Conservation (phyloP, 2,888 invertebrate species). For the Drepana falcataria region DNA sequence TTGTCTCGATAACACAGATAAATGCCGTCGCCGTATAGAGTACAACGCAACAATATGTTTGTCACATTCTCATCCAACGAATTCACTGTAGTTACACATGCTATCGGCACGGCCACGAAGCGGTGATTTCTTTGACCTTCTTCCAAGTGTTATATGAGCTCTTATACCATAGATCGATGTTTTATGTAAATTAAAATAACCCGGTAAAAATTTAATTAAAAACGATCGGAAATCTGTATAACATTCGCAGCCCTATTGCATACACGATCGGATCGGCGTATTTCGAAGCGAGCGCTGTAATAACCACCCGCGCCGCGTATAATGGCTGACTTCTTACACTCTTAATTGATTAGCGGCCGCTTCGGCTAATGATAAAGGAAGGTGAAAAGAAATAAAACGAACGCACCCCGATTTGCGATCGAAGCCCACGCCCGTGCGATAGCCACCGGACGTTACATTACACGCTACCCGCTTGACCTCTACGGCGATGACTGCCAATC, state of each 20-base stretch:
- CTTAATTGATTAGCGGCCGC: constrained; percentile 80
- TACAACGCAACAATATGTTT: constrained; percentile 67
- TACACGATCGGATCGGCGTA: constrained; percentile 75
- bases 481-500: constrained; percentile 16
- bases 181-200: constrained; percentile 36
- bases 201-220: constrained; percentile 58
- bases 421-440: constrained; percentile 47
- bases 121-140: constrained; percentile 26
- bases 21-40: constrained; percentile 71
- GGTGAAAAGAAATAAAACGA: constrained; percentile 77
- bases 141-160: constrained; percentile 14
- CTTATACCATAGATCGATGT: constrained; percentile 10
- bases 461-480: constrained; percentile 16
- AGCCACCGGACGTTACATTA: constrained; percentile 50
- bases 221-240: constrained; percentile 66
- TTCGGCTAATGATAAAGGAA: constrained; percentile 77
- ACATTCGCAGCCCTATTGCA: constrained; percentile 75
- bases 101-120: constrained; percentile 31
- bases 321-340: constrained; percentile 78
- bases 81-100: constrained; percentile 56
- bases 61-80: constrained; percentile 67
- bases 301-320: constrained; percentile 74
- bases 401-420: constrained; percentile 68
- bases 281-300: constrained; percentile 71
- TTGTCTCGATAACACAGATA: constrained; percentile 78